Evolutionary conservation across 2,888 invertebrate genomes (phyloP), one percentile per base, ranked within the genome.

Genomic region (Ichneumoninae sp.): DNA sequence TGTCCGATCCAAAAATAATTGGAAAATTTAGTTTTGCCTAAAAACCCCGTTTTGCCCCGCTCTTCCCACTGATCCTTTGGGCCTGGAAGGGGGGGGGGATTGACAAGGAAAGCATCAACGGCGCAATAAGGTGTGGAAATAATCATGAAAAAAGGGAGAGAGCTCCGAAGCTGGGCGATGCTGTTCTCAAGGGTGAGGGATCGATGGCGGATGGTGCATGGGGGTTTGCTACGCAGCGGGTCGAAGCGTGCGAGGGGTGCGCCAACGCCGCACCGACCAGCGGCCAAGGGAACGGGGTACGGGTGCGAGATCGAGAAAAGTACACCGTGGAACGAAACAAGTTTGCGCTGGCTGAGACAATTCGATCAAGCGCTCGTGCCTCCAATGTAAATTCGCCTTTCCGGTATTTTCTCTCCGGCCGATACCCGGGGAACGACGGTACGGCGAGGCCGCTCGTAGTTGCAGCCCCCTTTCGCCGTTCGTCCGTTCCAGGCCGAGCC

Each of bases 311-410:
- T 80, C 79, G 82, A 80, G 83, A 85, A 85, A 85, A 83, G 75
- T 83, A 83, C 75, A 69, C 71, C 71, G 63, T 50, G 77, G 57
- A 86, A 82, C 81, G 85, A 85, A 85, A 87, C 85, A 83, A 88
- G 87, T 86, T 87, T 86, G 73, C 85, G 69, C 78, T 78, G 66
- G 65, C 78, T 74, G 82, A 85, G 86, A 87, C 87, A 83, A 88
- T 88, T 87, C 83, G 80, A 86, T 83, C 71, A 83, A 78, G 74
- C 78, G 78, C 83, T 82, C 85, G 87, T 85, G 85, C 85, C 85
- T 83, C 76, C 86, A 86, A 87, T 88, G 87, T 87, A 88, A 88
- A 88, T 87, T 88, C 86, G 66, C 69, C 68, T 69, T 80, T 52
- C 77, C 66, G 68, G 70, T 71, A 75, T 76, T 79, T 76, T 76